These are phyloP conservation scores for Zaprionus gabonicus DNA, from an alignment of 1,140 invertebrate species.

Conservation along the genomic window DNA sequence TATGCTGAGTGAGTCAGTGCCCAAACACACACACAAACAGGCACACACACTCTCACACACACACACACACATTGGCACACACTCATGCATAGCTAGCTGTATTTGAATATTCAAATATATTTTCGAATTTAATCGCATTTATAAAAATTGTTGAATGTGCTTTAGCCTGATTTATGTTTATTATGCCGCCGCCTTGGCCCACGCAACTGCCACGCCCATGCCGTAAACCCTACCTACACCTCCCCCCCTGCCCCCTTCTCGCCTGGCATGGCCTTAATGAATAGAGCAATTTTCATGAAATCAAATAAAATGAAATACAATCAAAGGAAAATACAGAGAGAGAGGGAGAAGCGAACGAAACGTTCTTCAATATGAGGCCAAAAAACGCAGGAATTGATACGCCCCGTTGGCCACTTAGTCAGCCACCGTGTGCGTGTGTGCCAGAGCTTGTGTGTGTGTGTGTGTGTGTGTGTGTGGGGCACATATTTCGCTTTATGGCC, in stretches of 20 bases:
- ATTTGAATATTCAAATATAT: slow-evolving; percentile 48
- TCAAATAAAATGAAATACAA: slow-evolving; percentile 70
- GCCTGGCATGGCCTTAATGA: slow-evolving; percentile 3
- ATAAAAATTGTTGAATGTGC: slow-evolving; percentile 72
- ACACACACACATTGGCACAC: no score
- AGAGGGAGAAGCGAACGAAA: slow-evolving; percentile 13
- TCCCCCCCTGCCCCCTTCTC: no score
- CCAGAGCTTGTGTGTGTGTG: slow-evolving; percentile 8
- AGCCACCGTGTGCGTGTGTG: slow-evolving; percentile 19
- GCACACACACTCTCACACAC: no score
- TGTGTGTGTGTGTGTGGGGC: slow-evolving; percentile 31
- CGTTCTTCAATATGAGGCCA: slow-evolving; percentile 56
- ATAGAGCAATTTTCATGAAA: slow-evolving; percentile 51
- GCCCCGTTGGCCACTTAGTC: slow-evolving; percentile 75
- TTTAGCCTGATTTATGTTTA: slow-evolving; percentile 76
- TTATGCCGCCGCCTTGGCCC: slow-evolving; percentile 38
- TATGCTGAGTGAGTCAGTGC: neutral
- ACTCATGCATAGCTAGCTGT: neutral
- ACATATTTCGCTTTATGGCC: slow-evolving; percentile 72
- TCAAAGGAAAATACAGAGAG: slow-evolving; percentile 33
- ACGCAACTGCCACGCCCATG: slow-evolving; percentile 57
- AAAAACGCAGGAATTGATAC: slow-evolving; percentile 75
- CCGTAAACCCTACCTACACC: slow-evolving; percentile 32
- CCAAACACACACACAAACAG: no score
- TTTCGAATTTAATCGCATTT: slow-evolving; percentile 52